A percentile compares a stretch with the other conserved stretches of the same genome.
phyloP scores from a whole-genome alignment of 2,113 vertebrate species.

The Osmerus eperlanus region DNA sequence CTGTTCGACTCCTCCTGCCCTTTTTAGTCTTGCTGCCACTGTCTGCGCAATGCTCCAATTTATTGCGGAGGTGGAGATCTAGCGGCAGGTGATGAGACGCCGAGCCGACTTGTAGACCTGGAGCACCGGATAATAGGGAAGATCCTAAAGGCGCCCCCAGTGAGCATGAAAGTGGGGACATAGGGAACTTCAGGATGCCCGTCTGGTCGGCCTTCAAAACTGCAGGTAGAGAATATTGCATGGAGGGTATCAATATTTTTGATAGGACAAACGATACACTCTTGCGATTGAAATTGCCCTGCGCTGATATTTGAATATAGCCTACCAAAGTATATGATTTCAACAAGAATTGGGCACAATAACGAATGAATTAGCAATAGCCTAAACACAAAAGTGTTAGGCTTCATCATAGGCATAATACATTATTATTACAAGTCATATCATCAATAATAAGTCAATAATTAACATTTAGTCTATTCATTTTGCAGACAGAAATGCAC shows the following conservation, averaged over 20 bases:
- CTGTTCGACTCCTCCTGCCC: conserved; percentile 93
- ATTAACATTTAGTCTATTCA: too few species aligned
- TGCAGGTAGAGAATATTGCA: conserved; percentile 38
- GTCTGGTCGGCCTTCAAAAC: conserved; percentile 90
- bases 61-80: conserved; percentile 93
- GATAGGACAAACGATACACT: too few species aligned
- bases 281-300: too few species aligned
- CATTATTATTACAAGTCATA: too few species aligned
- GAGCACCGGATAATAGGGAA: conserved; percentile 80
- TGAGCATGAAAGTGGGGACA: conserved; percentile 86
- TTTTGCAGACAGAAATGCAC: too few species aligned
- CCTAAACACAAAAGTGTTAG: too few species aligned
- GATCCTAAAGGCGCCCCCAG: conserved; percentile 77
- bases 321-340: too few species aligned
- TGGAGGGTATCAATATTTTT: not conserved
- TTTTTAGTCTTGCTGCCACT: conserved; percentile 86
- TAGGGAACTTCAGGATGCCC: conserved; percentile 90
- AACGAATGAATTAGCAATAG: too few species aligned
- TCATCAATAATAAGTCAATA: too few species aligned
- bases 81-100: conserved; percentile 85
- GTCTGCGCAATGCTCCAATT: conserved; percentile 82
- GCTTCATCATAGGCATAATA: too few species aligned
- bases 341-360: too few species aligned
- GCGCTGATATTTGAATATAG: too few species aligned
- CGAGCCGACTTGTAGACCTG: conserved; percentile 77